These are phyloP conservation scores for Gallinago jamesoni DNA, from an alignment of 2,113 vertebrate species.

Conservation along the genomic window DNA sequence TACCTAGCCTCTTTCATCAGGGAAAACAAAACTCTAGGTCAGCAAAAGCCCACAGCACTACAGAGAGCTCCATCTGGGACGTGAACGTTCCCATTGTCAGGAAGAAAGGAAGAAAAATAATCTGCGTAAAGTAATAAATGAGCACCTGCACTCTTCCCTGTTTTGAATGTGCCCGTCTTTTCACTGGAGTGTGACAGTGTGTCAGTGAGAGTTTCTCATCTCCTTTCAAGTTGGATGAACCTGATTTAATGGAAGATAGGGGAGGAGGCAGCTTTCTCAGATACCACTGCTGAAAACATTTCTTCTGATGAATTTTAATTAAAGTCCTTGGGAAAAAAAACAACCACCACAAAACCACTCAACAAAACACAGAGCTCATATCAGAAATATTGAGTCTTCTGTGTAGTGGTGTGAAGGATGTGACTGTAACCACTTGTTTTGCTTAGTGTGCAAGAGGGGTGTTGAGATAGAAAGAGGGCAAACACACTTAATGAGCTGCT, in stretches of 20 bases:
- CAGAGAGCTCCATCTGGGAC: constrained; percentile 39
- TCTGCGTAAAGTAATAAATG: constrained; percentile 26
- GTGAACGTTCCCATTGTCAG: constrained; percentile 1
- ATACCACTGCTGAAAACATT: background rate
- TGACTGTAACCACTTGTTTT: background rate
- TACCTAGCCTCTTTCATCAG: background rate
- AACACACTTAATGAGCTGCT: background rate
- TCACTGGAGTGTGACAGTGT: constrained; percentile 47
- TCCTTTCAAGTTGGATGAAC: constrained; percentile 59
- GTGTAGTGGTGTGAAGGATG: background rate
- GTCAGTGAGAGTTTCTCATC: constrained; percentile 43
- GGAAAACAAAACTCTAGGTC: constrained; percentile 34
- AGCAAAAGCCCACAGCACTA: constrained; percentile 41
- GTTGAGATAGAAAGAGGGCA: background rate
- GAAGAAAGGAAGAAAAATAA: constrained; percentile 58
- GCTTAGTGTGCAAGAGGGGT: background rate
- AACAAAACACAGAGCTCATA: background rate
- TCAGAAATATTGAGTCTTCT: background rate
- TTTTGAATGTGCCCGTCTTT: constrained; percentile 35
- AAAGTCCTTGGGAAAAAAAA: background rate
- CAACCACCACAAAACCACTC: too few species aligned
- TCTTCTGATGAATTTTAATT: constrained; percentile 52
- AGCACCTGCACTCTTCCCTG: constrained; percentile 48
- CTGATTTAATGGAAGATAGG: constrained; percentile 46
- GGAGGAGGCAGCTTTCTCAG: constrained; percentile 16